Percentiles rank a stretch among this genome's conserved stretches.
These are phyloP conservation scores for Orgyia antiqua DNA, from an alignment of 2,888 invertebrate genomes.

Conservation along the genomic window DNA sequence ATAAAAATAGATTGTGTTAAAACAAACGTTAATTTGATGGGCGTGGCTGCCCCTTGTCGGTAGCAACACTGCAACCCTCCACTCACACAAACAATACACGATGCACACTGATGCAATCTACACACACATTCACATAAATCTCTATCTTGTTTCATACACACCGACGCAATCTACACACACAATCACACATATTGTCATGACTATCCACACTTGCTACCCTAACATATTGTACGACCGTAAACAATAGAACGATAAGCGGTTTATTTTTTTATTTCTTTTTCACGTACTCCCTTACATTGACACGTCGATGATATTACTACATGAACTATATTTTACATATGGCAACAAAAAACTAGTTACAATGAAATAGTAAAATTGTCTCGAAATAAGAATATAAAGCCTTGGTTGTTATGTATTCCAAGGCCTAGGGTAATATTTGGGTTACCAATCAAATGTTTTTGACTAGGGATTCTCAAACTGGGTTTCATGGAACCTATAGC, in stretches of 20 bases:
- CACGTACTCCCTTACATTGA: slow-evolving; percentile 37
- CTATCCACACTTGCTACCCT: slow-evolving; percentile 46
- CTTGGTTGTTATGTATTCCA: too few relatives aligned
- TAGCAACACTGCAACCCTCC: slow-evolving; percentile 52
- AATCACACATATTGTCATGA: slow-evolving; percentile 25
- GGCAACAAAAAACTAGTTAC: slow-evolving; percentile 9
- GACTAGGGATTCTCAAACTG: too few relatives aligned
- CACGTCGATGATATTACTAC: slow-evolving; percentile 30
- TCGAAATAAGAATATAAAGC: too few relatives aligned
- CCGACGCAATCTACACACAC: background rate
- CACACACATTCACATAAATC: slow-evolving; percentile 9
- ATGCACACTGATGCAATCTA: background rate
- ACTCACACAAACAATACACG: slow-evolving; percentile 11
- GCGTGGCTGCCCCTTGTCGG: slow-evolving; percentile 59
- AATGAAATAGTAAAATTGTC: slow-evolving; percentile 27
- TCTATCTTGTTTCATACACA: slow-evolving; percentile 7
- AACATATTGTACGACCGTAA: slow-evolving; percentile 39
- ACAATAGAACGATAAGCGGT: slow-evolving; percentile 67
- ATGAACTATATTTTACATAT: slow-evolving; percentile 11
- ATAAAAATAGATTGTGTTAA: slow-evolving; percentile 36
- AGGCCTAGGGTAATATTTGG: too few relatives aligned
- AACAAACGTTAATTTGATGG: slow-evolving; percentile 58
- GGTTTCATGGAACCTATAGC: too few relatives aligned
- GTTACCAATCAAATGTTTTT: too few relatives aligned
- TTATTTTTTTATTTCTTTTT: slow-evolving; percentile 65